phyloP scores from a whole-genome alignment of 35 echinoderm and acorn worm genomes.

The Anneissia japonica region DNA sequence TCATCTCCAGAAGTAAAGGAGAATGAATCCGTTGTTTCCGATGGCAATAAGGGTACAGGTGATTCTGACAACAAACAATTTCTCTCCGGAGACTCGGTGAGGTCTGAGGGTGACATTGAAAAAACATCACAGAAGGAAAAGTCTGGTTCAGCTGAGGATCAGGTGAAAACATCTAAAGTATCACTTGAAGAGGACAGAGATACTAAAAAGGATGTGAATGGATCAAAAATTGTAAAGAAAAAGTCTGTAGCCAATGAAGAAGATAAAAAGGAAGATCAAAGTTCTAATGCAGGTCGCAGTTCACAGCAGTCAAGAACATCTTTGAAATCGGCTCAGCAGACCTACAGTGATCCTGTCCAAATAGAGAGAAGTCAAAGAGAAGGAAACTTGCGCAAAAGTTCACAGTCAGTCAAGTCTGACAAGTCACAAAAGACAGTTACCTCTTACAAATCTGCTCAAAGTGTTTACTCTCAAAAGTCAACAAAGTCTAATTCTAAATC shows the following conservation, averaged over 20 bases:
- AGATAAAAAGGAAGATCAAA: neutral
- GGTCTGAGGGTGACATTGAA: neutral
- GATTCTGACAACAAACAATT: neutral
- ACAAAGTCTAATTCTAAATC: neutral
- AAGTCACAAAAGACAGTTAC: slow-evolving; percentile 5
- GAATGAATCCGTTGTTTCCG: too few species aligned
- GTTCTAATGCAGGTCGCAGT: slow-evolving; percentile 5
- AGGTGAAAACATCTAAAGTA: neutral
- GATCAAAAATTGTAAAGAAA: neutral
- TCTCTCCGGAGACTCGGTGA: slow-evolving; percentile 11
- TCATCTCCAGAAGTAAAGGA: too few species aligned
- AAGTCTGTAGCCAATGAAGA: neutral
- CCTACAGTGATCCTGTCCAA: neutral
- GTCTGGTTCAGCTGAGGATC: neutral
- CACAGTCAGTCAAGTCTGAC: neutral
- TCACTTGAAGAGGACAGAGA: slow-evolving; percentile 7
- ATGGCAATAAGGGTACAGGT: too few species aligned
- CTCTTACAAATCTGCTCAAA: neutral
- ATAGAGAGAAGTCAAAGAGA: neutral
- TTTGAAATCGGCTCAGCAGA: slow-evolving; percentile 3
- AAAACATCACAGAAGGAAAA: slow-evolving; percentile 6
- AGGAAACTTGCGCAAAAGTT: neutral
- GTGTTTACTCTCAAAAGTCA: neutral
- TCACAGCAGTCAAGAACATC: neutral
- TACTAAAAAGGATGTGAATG: neutral